Conservation (phyloP, 37 sponge, comb jelly and placozoan genomes). For the Eunapius fragilis region DNA sequence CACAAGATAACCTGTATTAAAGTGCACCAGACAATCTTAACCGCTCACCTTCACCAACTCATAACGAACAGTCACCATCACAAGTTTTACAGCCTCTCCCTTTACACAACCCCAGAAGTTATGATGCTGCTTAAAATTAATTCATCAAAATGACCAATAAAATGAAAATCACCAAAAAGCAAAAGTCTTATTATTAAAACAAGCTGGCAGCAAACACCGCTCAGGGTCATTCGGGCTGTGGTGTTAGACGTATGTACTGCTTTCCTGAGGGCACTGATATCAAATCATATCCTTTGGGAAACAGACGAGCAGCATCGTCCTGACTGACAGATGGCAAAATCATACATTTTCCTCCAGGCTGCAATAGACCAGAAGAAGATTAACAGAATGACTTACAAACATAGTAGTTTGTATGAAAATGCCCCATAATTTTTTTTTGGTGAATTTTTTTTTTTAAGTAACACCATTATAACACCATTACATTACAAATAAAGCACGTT, state of each 20-base stretch:
- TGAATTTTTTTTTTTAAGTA: too few species aligned
- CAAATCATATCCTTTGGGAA: slow-evolving; percentile 77
- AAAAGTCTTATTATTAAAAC: neutral
- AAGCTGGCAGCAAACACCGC: too few species aligned
- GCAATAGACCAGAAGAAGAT: neutral
- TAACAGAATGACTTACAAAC: neutral
- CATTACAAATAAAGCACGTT: too few species aligned
- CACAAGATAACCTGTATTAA: too few species aligned
- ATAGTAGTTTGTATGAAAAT: too few species aligned
- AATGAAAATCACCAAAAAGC: neutral
- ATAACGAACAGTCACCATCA: too few species aligned
- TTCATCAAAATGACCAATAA: neutral
- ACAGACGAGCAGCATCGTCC: slow-evolving; percentile 86
- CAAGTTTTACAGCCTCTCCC: too few species aligned
- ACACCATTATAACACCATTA: too few species aligned
- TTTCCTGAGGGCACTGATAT: slow-evolving; percentile 94
- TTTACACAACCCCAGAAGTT: too few species aligned
- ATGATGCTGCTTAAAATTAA: neutral
- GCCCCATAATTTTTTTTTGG: too few species aligned
- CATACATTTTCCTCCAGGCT: slow-evolving; percentile 96
- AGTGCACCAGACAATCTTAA: too few species aligned
- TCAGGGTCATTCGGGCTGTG: slow-evolving; percentile 78
- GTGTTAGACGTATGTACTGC: slow-evolving; percentile 93
- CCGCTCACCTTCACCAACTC: too few species aligned
- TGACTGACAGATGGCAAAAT: slow-evolving; percentile 88